Evolutionary conservation across 2,888 invertebrate genomes (phyloP), one percentile per base, ranked within the genome.

Genomic region (Volucella zonaria): DNA sequence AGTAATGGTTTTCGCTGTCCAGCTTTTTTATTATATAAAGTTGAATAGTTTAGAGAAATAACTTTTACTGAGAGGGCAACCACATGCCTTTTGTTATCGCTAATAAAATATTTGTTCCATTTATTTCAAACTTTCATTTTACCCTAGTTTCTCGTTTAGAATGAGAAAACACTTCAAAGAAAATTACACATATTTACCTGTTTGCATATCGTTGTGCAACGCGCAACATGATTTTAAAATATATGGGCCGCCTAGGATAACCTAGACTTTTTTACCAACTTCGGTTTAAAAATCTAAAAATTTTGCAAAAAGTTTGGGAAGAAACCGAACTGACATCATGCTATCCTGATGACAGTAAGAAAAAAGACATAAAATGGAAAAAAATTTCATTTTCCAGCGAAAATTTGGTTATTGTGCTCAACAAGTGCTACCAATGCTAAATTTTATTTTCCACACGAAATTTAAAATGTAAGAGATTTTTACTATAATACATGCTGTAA

Each of bases 11-110:
- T 76, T 52, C 71, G 67, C 38, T 82, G 71, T 54, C 86, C 85
- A n/a, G 76, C 18, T 38, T 77, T 64, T 67, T 71, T 87, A 86
- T 88, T 88, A 82, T 89, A 88, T 64, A 91, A 87, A 47, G 90
- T 88, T 78, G 90, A 90, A 83, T 91, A 90, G 87, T 91, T 90
- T 14, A 90, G 88, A 62, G 89, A 89, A 40, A 88, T 88, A 42
- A 90, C 87, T 88, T 90, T 91, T 3, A 89, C 89, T 67, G 90
- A 90, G 67, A 88, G 89, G 86, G 88, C 89, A 81, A 89, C 90
- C 86, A 87, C 88, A 78, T 87, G 87, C 61, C 74, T 88, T 68
- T 88, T 68, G 88, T 45, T 47, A 58, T 77, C 73, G 49, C 76
- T 80, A 10, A 52, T 14, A n/a, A 3, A 1, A 49, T 61, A 71